These are phyloP conservation scores for Leucoptera coffeella DNA, from an alignment of 2,888 invertebrate genomes.

Conservation along the genomic window DNA sequence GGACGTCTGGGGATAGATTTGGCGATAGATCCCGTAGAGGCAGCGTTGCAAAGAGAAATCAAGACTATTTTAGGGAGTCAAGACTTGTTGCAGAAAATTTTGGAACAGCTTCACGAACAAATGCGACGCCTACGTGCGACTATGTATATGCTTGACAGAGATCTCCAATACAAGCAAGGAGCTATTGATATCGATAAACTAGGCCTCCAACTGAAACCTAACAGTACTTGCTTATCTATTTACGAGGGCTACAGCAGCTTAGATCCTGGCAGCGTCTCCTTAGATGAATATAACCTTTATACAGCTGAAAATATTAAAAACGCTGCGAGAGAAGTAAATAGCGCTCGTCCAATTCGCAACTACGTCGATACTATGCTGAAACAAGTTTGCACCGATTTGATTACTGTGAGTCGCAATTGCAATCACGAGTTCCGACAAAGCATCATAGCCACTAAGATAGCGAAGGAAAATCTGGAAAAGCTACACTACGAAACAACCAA, in stretches of 20 bases:
- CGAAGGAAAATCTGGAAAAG: conserved; percentile 65
- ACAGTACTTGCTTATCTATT: conserved; percentile 52
- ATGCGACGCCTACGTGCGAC: conserved; percentile 64
- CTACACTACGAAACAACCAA: conserved; percentile 59
- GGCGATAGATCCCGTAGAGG: conserved; percentile 65
- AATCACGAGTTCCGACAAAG: conserved; percentile 63
- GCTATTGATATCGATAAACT: conserved; percentile 62
- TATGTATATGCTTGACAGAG: conserved; percentile 65
- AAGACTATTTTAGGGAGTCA: conserved; percentile 56
- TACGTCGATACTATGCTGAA: conserved; percentile 66
- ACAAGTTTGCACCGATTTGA: conserved; percentile 64
- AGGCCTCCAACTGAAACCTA: conserved; percentile 54
- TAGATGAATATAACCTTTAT: conserved; percentile 60
- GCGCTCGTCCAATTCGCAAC: conserved; percentile 57
- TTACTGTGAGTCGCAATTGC: conserved; percentile 59
- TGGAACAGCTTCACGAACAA: conserved; percentile 67
- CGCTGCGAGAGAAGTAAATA: conserved; percentile 59
- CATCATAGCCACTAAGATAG: conserved; percentile 62
- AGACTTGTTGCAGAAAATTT: conserved; percentile 49
- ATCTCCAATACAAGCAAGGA: conserved; percentile 64
- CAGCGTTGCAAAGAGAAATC: conserved; percentile 63
- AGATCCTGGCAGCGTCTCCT: conserved; percentile 48
- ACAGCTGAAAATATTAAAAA: conserved; percentile 54
- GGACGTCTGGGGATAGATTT: conserved; percentile 62
- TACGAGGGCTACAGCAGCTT: conserved; percentile 48